Conservation (phyloP, 2,113 vertebrate genomes). For the Apistogramma diplotaenia region DNA sequence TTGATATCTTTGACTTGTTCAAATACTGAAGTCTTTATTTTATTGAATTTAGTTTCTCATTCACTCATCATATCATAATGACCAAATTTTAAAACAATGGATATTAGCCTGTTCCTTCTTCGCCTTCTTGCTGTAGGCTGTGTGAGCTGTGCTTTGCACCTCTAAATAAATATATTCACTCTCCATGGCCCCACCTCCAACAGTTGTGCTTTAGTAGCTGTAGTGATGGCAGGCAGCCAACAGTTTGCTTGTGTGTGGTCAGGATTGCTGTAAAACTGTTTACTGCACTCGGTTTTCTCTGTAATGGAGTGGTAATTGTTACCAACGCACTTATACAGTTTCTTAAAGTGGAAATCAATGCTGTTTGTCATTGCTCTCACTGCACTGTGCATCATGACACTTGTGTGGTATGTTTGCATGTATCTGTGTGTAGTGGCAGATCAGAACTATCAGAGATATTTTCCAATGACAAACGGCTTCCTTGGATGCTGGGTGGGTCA, state of each 20-base stretch:
- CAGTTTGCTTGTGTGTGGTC: neutral
- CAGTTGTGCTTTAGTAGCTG: neutral
- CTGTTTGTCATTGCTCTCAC: slow-evolving; percentile 20
- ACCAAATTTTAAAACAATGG: neutral
- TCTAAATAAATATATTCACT: neutral
- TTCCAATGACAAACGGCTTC: neutral
- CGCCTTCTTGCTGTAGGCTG: neutral
- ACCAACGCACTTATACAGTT: slow-evolving; percentile 17
- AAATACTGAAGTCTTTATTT: neutral
- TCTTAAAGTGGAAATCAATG: slow-evolving; percentile 41
- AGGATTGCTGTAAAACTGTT: slow-evolving; percentile 15
- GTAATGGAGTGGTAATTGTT: slow-evolving; percentile 49
- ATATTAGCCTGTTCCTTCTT: neutral
- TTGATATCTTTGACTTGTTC: neutral
- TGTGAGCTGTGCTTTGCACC: slow-evolving; percentile 1
- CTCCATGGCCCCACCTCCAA: neutral
- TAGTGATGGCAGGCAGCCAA: neutral
- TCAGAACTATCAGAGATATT: neutral
- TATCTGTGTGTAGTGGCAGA: neutral
- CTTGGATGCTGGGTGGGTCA: neutral
- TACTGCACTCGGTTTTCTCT: neutral
- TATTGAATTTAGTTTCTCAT: neutral
- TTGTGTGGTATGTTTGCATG: neutral
- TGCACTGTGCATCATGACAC: neutral
- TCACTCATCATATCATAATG: neutral